These are phyloP conservation scores for Cynodonichthys magdalenae DNA, from an alignment of 2,797 vertebrate species.

Conservation along the genomic window DNA sequence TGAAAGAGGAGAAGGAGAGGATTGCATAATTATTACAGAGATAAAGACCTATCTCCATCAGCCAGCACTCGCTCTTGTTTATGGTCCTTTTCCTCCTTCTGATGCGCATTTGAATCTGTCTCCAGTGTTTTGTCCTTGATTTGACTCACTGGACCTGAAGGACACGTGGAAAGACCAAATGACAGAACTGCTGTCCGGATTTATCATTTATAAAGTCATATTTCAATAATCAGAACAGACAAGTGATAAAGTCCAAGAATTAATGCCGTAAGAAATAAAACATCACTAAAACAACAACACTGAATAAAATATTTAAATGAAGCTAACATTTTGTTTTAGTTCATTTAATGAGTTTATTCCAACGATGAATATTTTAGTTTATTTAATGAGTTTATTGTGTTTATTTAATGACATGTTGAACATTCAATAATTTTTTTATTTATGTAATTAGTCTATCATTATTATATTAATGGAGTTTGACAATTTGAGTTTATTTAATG, in stretches of 20 bases:
- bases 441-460: too few species aligned
- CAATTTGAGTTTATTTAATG: too few species aligned
- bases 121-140: conserved; percentile 27
- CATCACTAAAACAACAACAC: too few species aligned
- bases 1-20: conserved; percentile 1
- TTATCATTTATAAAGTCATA: background rate
- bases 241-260: background rate
- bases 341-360: too few species aligned
- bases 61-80: conserved; percentile 3
- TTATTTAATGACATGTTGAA: too few species aligned
- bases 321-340: too few species aligned
- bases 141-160: conserved; percentile 12
- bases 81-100: conserved; percentile 20
- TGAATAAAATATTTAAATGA: too few species aligned
- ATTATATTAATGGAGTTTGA: too few species aligned
- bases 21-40: conserved; percentile 32
- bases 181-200: background rate
- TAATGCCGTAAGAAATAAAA: too few species aligned
- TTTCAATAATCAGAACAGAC: background rate
- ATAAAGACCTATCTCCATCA: conserved; percentile 38
- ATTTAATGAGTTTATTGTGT: too few species aligned
- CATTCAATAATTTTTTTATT: too few species aligned
- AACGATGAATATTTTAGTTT: too few species aligned
- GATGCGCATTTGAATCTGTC: conserved; percentile 29
- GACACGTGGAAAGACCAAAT: background rate